Base-by-base conservation (phyloP, 2,797 vertebrate species). In the Spinus pinus region DNA sequence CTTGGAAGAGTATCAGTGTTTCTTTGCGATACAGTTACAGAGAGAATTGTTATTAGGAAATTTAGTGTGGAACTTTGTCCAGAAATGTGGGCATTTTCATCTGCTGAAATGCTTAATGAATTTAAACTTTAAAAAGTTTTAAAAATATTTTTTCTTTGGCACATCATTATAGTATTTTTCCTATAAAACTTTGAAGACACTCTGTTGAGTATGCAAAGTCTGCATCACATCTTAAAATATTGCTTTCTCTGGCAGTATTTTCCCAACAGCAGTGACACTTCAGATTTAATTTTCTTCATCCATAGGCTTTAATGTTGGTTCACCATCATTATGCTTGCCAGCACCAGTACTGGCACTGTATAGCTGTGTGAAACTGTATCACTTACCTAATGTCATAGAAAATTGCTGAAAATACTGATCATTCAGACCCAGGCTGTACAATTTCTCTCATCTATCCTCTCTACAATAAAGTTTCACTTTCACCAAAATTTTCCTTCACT, bases 181-280 rank as follows among this genome's bases (percentile, higher is more conserved):
- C 70, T 86, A 86, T 90, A 90, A 86, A 93, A 94, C 80, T 81
- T 91, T 0, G 13, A 93, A 95, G 70, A 12, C 19, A 49, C 39
- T 79, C 50, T 72, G 64, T 70, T 86, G 83, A 90, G 93, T 84
- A 95, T 93, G 92, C 77, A 81, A 95, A 93, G 82, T 53, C 93
- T 93, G 82, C 44, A 90, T 69, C 77, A 56, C 66, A 86, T 88
- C 77, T 75, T 95, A 96, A 95, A 90, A 95, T 96, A 96, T 79
- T 94, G 90, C 90, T 79, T 94, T 93, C 88, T 90, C 74, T 58
- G 70, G 92, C 93, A 96, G 70, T 96, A 95, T 96, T 95, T 95
- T 95, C 56, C 61, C 80, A 96, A 88, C 80, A 96, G 90, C 54
- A 90, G 80, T 92, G 90, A 94, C 93, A 95, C 86, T 95, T 94